These are phyloP conservation scores for Kryptolebias ocellatus DNA, from an alignment of 2,797 vertebrate genomes.

Conservation along the genomic window DNA sequence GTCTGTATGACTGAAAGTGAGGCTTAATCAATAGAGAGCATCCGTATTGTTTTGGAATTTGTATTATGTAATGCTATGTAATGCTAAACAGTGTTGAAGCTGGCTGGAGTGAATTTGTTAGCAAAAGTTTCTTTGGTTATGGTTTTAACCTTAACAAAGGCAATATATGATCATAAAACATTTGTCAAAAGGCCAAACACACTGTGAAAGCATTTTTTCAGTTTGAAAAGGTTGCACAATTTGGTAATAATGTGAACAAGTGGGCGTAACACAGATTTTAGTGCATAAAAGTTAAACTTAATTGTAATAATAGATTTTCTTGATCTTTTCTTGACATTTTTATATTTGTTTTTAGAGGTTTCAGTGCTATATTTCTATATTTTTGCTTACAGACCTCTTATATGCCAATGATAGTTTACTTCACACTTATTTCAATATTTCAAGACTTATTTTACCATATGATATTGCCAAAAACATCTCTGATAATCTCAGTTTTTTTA, in stretches of 20 bases:
- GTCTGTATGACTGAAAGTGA: slow-evolving; percentile 46
- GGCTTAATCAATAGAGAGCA: slow-evolving; percentile 69
- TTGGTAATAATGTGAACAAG: background rate
- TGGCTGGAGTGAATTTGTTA: slow-evolving; percentile 63
- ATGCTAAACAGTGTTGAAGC: slow-evolving; percentile 21
- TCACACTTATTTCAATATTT: no score
- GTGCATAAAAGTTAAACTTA: background rate
- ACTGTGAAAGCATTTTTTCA: slow-evolving; percentile 20
- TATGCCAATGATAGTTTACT: no score
- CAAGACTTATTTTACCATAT: no score
- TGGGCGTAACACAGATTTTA: background rate
- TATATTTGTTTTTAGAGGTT: no score
- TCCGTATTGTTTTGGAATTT: slow-evolving; percentile 49
- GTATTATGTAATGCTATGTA: slow-evolving; percentile 40
- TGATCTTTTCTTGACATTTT: no score
- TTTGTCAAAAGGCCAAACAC: slow-evolving; percentile 55
- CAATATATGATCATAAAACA: slow-evolving; percentile 56
- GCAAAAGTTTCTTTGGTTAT: slow-evolving; percentile 63
- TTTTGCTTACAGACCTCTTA: no score
- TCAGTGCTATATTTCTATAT: no score
- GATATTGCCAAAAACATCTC: no score
- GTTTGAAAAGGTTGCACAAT: background rate
- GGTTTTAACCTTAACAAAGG: slow-evolving; percentile 65
- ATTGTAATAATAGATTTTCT: no score
- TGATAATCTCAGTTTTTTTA: no score